Percentiles rank a stretch among this genome's conserved stretches.
phyloP scores from a whole-genome alignment of 2,888 invertebrate genomes.

The Noctua pronuba region DNA sequence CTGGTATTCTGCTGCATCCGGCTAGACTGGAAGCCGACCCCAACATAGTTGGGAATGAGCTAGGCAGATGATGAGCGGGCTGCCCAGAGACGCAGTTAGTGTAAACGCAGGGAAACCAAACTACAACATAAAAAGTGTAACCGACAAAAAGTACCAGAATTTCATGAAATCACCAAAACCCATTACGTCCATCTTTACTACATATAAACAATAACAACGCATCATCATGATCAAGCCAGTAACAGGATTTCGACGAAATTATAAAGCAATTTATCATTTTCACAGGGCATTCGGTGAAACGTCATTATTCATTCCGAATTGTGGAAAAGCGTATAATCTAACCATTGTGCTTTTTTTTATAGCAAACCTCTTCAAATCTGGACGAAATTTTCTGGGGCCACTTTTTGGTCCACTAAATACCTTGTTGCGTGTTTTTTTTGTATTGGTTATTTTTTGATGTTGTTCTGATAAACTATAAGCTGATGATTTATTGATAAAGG shows the following conservation, averaged over 20 bases:
- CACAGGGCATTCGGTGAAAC: slow-evolving; percentile 76
- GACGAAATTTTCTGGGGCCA: slow-evolving; percentile 55
- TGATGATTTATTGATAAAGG: neutral
- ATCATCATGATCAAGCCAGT: slow-evolving; percentile 72
- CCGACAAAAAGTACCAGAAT: neutral
- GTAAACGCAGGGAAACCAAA: neutral
- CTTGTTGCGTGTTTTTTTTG: slow-evolving; percentile 40
- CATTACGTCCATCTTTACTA: slow-evolving; percentile 18
- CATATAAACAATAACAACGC: slow-evolving; percentile 60
- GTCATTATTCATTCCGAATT: slow-evolving; percentile 82
- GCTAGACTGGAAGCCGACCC: too few relatives aligned
- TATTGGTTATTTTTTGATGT: slow-evolving; percentile 5
- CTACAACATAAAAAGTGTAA: neutral
- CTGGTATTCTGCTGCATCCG: too few relatives aligned
- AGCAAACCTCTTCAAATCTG: slow-evolving; percentile 69
- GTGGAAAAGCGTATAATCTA: slow-evolving; percentile 73
- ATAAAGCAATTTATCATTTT: slow-evolving; percentile 83
- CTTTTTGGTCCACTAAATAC: slow-evolving; percentile 25
- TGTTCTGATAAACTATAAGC: neutral
- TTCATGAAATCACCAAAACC: slow-evolving; percentile 35
- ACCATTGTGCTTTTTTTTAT: slow-evolving; percentile 72
- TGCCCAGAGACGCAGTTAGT: neutral
- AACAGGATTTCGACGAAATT: slow-evolving; percentile 77
- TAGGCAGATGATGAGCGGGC: too few relatives aligned
- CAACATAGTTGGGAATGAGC: too few relatives aligned